Percentiles rank a stretch among this genome's conserved stretches.
These are phyloP conservation scores for Limenitis camilla DNA, from an alignment of 2,888 invertebrate species.

Conservation along the genomic window DNA sequence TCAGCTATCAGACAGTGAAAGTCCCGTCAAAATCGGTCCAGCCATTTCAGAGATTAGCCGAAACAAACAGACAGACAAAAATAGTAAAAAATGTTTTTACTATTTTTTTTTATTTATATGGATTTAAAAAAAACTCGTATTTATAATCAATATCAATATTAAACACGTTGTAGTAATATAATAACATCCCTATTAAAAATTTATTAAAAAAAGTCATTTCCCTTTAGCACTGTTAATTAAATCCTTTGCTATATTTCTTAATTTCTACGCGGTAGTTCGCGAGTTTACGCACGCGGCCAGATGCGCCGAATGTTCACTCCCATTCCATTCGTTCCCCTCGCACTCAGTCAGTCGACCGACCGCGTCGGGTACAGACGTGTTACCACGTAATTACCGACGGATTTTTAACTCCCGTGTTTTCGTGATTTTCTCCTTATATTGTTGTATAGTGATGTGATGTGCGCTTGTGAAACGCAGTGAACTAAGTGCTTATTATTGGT, in stretches of 20 bases:
- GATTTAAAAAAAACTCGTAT: too few species aligned
- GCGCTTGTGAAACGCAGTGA: slow-evolving; percentile 67
- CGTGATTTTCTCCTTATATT: background rate
- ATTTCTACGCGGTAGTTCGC: slow-evolving; percentile 23
- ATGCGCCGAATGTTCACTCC: slow-evolving; percentile 55
- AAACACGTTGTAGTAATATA: too few species aligned
- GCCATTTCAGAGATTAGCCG: too few species aligned
- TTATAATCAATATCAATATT: too few species aligned
- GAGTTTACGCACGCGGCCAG: slow-evolving; percentile 29
- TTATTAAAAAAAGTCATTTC: background rate
- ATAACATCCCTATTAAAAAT: too few species aligned
- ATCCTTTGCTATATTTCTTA: background rate
- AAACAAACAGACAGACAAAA: too few species aligned
- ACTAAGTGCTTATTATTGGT: slow-evolving; percentile 60
- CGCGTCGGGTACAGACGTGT: slow-evolving; percentile 26
- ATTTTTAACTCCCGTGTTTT: slow-evolving; percentile 39
- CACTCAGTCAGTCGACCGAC: slow-evolving; percentile 58
- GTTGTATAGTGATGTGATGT: slow-evolving; percentile 55
- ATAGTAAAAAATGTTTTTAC: too few species aligned
- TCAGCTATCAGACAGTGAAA: too few species aligned
- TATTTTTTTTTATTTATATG: too few species aligned
- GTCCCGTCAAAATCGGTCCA: too few species aligned
- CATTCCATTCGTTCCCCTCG: slow-evolving; percentile 43
- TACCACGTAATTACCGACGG: slow-evolving; percentile 48
- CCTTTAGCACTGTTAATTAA: background rate